Base-by-base conservation (phyloP, 1,140 invertebrate species). In the Rhopalosiphum maidis region DNA sequence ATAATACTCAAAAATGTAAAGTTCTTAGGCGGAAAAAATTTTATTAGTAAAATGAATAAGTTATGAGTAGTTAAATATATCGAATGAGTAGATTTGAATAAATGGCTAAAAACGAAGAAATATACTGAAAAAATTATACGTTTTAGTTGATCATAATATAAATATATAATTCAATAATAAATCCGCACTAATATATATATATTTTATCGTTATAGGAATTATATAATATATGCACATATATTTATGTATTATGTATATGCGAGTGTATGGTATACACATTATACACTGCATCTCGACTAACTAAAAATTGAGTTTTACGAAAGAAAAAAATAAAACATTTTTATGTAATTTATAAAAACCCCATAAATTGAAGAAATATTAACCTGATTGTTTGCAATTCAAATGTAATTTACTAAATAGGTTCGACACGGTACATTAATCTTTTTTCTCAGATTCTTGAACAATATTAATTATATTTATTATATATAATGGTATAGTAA, bases 321-420 rank as follows among this genome's bases (percentile, higher is more conserved):
- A 48, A 30, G 55, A n/a, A 41, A 43, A 89, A n/a, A 90, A 90
- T 43, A 90, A 90, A 90, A 43, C 43, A 55, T 89, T 37, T 88
- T 51, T 48, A 48, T 88, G 9, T 54, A 41, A 60, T 23, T 41
- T 35, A 18, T 51, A 68, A 68, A 68, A 68, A 41, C 23, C 37
- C 5, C 15, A 41, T 48, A 90, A 90, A 68, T 68, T 15, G 18
- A 90, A 90, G 9, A 43, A 60, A 90, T 68, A 90, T 68, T 51
- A 60, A 18, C 41, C 1, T 43, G 54, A 43, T 60, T 46, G 54
- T 60, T 68, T 60, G 37, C 15, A 90, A 90, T 43, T 90, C 89
- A 41, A 90, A 89, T 89, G 88, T 89, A 51, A 89, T 89, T 89
- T 41, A 37, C 51, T 55, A 55, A 55, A 90, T 43, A 55, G 18